Percentiles rank a stretch among this genome's conserved stretches.
Conservation (phyloP, 2,888 invertebrate species). For the Ophion ellenae region DNA sequence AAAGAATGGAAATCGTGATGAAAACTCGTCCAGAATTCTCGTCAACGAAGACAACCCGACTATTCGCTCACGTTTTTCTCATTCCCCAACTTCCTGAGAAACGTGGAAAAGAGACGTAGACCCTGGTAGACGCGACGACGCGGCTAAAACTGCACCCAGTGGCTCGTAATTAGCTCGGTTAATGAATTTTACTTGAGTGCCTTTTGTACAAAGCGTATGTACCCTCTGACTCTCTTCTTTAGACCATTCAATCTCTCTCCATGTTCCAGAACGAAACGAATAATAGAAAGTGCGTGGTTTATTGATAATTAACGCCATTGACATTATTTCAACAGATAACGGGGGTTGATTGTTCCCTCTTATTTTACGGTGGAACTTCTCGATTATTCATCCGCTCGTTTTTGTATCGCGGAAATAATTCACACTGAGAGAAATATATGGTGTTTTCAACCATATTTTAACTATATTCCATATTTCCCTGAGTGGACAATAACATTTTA, state of each 20-base stretch:
- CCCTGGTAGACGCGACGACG: constrained; percentile 21
- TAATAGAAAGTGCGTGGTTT: background rate
- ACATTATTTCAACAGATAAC: no score
- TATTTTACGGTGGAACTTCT: no score
- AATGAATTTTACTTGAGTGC: constrained; percentile 55
- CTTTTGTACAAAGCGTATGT: constrained; percentile 11
- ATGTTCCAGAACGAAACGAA: no score
- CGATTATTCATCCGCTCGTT: no score
- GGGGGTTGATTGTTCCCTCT: no score
- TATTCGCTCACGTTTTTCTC: constrained; percentile 15
- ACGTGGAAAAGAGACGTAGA: constrained; percentile 12
- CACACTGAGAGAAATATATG: no score
- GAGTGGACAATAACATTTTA: no score
- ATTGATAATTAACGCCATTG: background rate
- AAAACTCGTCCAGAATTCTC: constrained; percentile 14
- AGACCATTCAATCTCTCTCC: no score
- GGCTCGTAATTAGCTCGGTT: constrained; percentile 43
- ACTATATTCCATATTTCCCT: no score
- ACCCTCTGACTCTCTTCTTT: background rate
- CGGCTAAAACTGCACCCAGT: constrained; percentile 49
- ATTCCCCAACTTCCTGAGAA: constrained; percentile 23
- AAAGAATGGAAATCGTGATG: constrained; percentile 1
- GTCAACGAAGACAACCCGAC: background rate
- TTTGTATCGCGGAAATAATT: no score
- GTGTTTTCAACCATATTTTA: no score